phyloP scores from a whole-genome alignment of 2,113 vertebrate genomes.

The Nothobranchius furzeri region DNA sequence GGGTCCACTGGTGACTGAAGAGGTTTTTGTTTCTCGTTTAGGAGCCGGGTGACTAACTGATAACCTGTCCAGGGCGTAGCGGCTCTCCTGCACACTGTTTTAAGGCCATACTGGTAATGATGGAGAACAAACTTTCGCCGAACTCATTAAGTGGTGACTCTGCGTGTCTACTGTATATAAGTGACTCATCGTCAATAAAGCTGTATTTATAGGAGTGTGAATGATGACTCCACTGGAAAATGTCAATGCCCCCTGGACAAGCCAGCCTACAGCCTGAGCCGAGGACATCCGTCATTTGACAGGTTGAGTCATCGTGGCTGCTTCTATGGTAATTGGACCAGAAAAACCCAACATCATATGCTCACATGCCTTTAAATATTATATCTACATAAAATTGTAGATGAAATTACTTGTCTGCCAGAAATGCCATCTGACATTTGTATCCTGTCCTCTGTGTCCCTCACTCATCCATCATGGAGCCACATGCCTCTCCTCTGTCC shows the following conservation, averaged over 20 bases:
- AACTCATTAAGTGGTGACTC: not conserved
- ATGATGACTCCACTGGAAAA: conserved; percentile 31
- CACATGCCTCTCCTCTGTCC: not conserved
- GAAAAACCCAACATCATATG: not conserved
- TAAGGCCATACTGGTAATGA: not conserved
- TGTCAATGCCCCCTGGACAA: conserved; percentile 39
- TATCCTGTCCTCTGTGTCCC: not conserved
- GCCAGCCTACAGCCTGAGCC: conserved; percentile 16
- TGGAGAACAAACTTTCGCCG: not conserved
- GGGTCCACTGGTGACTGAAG: too few relatives aligned
- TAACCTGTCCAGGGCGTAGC: not conserved
- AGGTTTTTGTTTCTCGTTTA: too few relatives aligned
- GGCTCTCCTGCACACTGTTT: not conserved
- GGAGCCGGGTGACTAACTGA: too few relatives aligned
- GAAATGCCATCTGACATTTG: not conserved
- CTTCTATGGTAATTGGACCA: conserved; percentile 17
- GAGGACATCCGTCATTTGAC: conserved; percentile 31
- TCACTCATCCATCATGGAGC: conserved; percentile 18
- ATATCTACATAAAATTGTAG: not conserved
- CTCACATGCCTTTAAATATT: not conserved
- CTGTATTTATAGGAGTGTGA: conserved; percentile 38
- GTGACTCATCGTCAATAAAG: conserved; percentile 7
- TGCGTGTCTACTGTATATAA: conserved; percentile 1
- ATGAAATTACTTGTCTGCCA: not conserved
- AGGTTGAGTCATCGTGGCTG: conserved; percentile 32